These are phyloP conservation scores for Carposina sasakii DNA, from an alignment of 1,140 invertebrate genomes.

Conservation along the genomic window DNA sequence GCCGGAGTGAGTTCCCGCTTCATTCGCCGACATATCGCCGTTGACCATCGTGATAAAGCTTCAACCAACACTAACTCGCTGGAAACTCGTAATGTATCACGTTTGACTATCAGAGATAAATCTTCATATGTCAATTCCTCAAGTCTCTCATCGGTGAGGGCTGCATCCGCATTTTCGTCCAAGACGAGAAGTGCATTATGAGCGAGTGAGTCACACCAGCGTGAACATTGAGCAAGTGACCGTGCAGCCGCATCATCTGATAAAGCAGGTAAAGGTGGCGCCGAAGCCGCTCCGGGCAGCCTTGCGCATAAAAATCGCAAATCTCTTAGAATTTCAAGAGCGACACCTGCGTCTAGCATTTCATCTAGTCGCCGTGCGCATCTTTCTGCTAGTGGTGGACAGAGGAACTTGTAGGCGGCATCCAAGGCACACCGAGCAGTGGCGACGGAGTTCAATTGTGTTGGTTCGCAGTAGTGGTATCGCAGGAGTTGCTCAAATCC, in stretches of 20 bases:
- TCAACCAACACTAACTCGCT: conserved; percentile 74
- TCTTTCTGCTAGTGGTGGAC: conserved; percentile 74
- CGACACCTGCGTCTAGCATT: conserved; percentile 59
- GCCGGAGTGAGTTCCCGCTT: conserved; percentile 75
- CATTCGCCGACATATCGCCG: conserved; percentile 76
- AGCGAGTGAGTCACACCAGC: conserved; percentile 74
- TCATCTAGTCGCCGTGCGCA: conserved; percentile 76
- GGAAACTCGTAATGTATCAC: conserved; percentile 74
- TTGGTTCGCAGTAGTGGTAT: conserved; percentile 76
- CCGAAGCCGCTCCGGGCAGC: conserved; percentile 56
- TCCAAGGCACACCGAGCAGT: conserved; percentile 78
- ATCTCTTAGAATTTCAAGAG: conserved; percentile 60
- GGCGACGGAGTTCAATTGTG: conserved; percentile 76
- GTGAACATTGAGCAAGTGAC: conserved; percentile 52
- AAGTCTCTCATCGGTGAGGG: conserved; percentile 77
- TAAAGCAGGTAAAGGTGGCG: conserved; percentile 47
- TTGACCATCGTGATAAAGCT: conserved; percentile 79
- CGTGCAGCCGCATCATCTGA: conserved; percentile 46
- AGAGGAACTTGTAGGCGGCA: conserved; percentile 80
- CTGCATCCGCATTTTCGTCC: conserved; percentile 75
- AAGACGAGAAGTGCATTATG: conserved; percentile 76
- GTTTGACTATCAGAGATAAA: conserved; percentile 74
- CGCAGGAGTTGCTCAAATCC: conserved; percentile 80
- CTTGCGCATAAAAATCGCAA: conserved; percentile 61
- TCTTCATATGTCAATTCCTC: conserved; percentile 77